Percentiles rank a stretch among this genome's conserved stretches.
phyloP scores from a whole-genome alignment of 2,113 vertebrate genomes.

The Furnarius figulus region DNA sequence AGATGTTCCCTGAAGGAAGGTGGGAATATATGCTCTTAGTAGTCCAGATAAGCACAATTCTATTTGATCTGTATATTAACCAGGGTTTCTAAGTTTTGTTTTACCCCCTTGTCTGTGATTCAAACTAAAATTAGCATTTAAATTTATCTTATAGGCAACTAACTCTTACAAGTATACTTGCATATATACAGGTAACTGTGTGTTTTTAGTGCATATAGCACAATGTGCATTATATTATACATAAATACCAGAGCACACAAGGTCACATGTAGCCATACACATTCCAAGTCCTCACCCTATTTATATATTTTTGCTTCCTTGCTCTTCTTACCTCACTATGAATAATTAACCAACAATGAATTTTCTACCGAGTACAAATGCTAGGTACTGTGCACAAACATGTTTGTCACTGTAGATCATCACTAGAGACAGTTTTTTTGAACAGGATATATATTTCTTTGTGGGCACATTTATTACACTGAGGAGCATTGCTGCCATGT shows the following conservation, averaged over 20 bases:
- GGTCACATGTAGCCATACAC: neutral
- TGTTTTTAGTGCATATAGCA: neutral
- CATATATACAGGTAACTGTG: neutral
- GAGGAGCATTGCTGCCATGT: neutral
- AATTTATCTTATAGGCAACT: neutral
- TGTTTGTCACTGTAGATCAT: neutral
- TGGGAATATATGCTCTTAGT: neutral
- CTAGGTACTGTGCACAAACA: neutral
- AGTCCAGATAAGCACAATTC: neutral
- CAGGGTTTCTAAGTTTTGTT: neutral
- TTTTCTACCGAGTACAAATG: neutral
- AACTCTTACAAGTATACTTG: neutral
- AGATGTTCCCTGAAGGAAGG: neutral
- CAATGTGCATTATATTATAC: fast-evolving
- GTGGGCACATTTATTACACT: neutral
- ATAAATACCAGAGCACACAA: neutral
- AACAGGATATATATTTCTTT: fast-evolving
- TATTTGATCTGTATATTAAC: neutral
- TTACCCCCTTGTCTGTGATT: neutral
- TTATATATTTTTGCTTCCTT: neutral
- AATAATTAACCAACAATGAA: neutral
- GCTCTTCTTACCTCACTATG: neutral
- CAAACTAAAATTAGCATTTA: neutral
- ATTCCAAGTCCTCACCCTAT: neutral
- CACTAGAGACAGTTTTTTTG: neutral